Evolutionary conservation across 2,888 invertebrate genomes (phyloP).

Genomic region (Hoplodrina ambigua): DNA sequence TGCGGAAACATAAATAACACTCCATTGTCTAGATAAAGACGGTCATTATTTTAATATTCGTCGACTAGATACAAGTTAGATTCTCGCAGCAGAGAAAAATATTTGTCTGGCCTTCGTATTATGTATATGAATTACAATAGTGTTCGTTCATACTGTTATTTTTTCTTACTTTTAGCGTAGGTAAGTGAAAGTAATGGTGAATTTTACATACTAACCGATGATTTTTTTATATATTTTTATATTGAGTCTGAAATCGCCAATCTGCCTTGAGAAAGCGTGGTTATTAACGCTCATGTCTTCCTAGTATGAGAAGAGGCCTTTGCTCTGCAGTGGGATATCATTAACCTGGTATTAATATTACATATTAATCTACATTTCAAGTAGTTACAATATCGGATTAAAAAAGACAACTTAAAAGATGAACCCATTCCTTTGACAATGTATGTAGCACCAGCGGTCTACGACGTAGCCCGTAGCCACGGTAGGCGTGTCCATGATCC

Average conservation of each 20-base stretch:
- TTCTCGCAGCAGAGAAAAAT: slow-evolving; percentile 22
- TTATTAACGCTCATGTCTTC: too few relatives aligned
- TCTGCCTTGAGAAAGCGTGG: too few relatives aligned
- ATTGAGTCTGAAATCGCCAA: neutral
- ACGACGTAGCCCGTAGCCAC: slow-evolving; percentile 76
- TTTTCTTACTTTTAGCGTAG: neutral
- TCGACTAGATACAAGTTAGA: slow-evolving; percentile 26
- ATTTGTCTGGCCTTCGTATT: slow-evolving; percentile 41
- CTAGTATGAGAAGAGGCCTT: too few relatives aligned
- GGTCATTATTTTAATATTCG: slow-evolving; percentile 56
- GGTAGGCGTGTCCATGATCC: slow-evolving; percentile 76
- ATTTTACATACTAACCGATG: neutral
- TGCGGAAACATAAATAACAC: slow-evolving; percentile 49
- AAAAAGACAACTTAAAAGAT: neutral
- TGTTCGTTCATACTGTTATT: neutral
- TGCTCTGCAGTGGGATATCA: neutral
- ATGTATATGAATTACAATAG: slow-evolving; percentile 9
- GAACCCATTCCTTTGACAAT: slow-evolving; percentile 5
- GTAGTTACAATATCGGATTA: neutral
- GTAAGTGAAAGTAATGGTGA: neutral
- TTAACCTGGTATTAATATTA: neutral
- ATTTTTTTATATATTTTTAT: neutral
- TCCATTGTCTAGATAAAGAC: slow-evolving; percentile 54
- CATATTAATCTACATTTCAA: neutral
- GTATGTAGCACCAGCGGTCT: slow-evolving; percentile 58